Percentiles rank a stretch among this genome's conserved stretches.
These are phyloP conservation scores for Tetrao urogallus DNA, from an alignment of 2,113 vertebrate genomes.

Conservation along the genomic window DNA sequence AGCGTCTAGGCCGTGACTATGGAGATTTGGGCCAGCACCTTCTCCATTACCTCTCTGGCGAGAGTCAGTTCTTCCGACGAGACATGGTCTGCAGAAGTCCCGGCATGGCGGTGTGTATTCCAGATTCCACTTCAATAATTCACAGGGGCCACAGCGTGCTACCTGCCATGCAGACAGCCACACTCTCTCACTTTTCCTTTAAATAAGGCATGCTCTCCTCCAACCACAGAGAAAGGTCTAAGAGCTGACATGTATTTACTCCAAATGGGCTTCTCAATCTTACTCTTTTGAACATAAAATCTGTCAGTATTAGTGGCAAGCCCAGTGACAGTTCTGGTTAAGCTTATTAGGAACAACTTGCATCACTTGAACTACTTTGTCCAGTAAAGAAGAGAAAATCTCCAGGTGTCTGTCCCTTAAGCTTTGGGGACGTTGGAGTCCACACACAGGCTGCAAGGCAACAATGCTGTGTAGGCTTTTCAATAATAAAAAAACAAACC, in stretches of 20 bases:
- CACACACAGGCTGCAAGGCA: neutral
- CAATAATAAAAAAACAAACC: neutral
- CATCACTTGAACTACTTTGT: neutral
- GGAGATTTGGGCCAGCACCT: slow-evolving; percentile 41
- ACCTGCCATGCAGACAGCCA: slow-evolving; percentile 44
- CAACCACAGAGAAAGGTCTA: slow-evolving; percentile 7
- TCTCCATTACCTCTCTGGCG: slow-evolving; percentile 61
- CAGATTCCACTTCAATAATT: slow-evolving; percentile 80
- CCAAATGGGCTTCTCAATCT: neutral
- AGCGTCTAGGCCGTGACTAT: neutral
- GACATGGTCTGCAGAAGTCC: slow-evolving; percentile 52
- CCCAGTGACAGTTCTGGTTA: neutral
- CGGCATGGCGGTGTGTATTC: slow-evolving; percentile 39
- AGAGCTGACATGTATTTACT: slow-evolving; percentile 21
- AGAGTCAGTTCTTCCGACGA: slow-evolving; percentile 66
- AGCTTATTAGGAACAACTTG: neutral
- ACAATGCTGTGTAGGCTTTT: neutral
- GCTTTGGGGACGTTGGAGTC: neutral
- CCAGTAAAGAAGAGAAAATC: neutral
- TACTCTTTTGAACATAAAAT: neutral
- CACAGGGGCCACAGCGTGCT: slow-evolving; percentile 11
- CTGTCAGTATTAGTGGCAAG: neutral
- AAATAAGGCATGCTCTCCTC: slow-evolving; percentile 59
- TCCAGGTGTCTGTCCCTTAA: neutral
- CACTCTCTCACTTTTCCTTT: slow-evolving; percentile 55